phyloP scores from a whole-genome alignment of 2,888 invertebrate genomes.

The Erebia epiphron region DNA sequence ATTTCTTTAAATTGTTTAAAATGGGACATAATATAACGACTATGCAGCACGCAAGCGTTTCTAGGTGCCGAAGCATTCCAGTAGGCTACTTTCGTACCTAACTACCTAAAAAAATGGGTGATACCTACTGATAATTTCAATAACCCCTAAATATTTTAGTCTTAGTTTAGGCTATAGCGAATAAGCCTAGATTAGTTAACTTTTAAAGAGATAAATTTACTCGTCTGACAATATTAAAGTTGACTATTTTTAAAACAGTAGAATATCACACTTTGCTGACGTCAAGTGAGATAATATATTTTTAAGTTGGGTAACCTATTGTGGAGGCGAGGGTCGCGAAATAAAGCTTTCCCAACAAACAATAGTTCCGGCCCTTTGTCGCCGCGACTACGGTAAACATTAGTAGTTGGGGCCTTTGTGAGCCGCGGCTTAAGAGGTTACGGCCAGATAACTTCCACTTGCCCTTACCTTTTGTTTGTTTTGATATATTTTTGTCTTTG shows the following conservation, averaged over 20 bases:
- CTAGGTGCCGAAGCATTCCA: no score
- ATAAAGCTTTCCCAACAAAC: slow-evolving; percentile 83
- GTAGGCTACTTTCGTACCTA: no score
- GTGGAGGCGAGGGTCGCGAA: slow-evolving; percentile 78
- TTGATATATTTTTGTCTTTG: slow-evolving; percentile 64
- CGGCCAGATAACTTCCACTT: slow-evolving; percentile 72
- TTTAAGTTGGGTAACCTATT: slow-evolving; percentile 83
- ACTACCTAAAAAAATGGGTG: no score
- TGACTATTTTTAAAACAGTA: slow-evolving; percentile 2
- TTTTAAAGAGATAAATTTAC: background rate
- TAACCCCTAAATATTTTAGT: no score
- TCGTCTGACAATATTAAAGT: background rate
- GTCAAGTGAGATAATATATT: slow-evolving; percentile 73
- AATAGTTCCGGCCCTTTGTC: slow-evolving; percentile 83
- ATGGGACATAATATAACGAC: background rate
- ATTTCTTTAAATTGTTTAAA: no score
- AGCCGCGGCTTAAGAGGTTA: slow-evolving; percentile 65
- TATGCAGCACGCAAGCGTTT: no score
- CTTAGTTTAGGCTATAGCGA: no score
- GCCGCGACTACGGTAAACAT: slow-evolving; percentile 79
- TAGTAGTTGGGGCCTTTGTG: slow-evolving; percentile 77
- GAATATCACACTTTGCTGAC: slow-evolving; percentile 53
- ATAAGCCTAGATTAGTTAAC: no score
- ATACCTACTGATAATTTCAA: no score
- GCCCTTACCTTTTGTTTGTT: slow-evolving; percentile 73